Conservation (phyloP, 2,113 vertebrate species). For the Hiodon tergisus region DNA sequence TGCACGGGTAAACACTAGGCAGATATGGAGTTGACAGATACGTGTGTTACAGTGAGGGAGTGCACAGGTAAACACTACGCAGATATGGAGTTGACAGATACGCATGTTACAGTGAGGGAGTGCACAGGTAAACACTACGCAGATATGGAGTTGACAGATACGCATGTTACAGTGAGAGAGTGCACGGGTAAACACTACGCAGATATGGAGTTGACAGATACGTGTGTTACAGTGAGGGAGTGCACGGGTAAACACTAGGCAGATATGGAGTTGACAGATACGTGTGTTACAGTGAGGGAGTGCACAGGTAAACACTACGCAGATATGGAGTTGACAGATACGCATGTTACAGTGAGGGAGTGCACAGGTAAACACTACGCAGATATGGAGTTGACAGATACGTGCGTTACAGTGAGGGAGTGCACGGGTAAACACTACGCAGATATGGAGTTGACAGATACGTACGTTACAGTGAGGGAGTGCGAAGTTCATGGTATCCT, state of each 20-base stretch:
- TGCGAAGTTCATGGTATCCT: slow-evolving; percentile 79
- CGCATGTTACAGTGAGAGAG: no score
- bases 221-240: not conserved
- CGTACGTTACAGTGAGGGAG: slow-evolving; percentile 91
- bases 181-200: not conserved
- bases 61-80: not conserved
- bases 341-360: not conserved
- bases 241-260: not conserved
- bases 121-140: no score
- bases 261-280: no score
- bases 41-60: not conserved
- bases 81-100: no score
- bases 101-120: no score
- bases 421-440: not conserved
- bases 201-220: not conserved
- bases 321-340: no score
- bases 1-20: not conserved
- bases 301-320: not conserved
- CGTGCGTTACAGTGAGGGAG: not conserved
- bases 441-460: not conserved
- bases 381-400: no score
- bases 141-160: no score
- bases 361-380: not conserved
- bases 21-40: no score
- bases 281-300: not conserved